A percentile compares a stretch with the other conserved stretches of the same genome.
Evolutionary conservation across 2,113 vertebrate species (phyloP).

Genomic region (Salvelinus fontinalis): DNA sequence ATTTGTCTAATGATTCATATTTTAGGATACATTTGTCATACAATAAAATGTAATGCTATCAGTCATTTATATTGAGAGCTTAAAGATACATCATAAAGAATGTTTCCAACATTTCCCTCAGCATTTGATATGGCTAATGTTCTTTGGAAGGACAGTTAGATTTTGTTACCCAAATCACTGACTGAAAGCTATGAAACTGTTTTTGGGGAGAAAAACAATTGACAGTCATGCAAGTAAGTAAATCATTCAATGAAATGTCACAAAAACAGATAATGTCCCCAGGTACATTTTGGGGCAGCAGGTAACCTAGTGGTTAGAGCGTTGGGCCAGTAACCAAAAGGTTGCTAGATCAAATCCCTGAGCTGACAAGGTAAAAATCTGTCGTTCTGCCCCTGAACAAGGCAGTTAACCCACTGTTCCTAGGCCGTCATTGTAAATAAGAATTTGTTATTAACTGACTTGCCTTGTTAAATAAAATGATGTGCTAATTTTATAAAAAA

Average conservation of each 20-base stretch:
- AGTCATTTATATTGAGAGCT: neutral
- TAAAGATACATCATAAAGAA: neutral
- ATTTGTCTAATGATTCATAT: neutral
- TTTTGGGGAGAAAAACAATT: neutral
- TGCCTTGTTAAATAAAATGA: too few species aligned
- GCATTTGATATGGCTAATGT: neutral
- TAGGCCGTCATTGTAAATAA: too few species aligned
- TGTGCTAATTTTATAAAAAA: too few species aligned
- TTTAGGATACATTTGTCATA: neutral
- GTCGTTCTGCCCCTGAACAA: too few species aligned
- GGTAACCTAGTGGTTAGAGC: too few species aligned
- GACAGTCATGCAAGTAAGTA: neutral
- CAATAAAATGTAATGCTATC: neutral
- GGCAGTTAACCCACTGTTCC: too few species aligned
- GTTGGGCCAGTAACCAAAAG: too few species aligned
- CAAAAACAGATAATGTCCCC: neutral
- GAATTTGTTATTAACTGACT: too few species aligned
- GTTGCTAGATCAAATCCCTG: too few species aligned
- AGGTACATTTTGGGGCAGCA: neutral
- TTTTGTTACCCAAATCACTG: neutral
- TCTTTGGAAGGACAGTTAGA: neutral
- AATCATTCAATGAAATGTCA: neutral
- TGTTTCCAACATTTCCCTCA: neutral
- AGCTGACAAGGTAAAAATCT: too few species aligned
- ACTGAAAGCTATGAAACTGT: neutral